Conservation (phyloP, 2,113 vertebrate species). For the Capreolus pygargus region DNA sequence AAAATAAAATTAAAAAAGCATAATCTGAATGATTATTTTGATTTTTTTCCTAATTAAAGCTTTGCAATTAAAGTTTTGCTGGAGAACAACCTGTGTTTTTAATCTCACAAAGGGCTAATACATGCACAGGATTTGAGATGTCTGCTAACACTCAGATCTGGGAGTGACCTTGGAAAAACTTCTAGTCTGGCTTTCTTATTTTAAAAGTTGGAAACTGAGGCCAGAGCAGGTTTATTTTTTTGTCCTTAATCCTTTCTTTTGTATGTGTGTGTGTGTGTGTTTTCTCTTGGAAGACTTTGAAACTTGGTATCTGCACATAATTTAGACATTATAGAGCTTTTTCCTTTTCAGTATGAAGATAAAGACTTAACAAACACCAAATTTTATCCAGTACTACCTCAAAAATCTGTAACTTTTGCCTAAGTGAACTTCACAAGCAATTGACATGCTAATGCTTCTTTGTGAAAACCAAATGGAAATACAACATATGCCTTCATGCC, state of each 20-base stretch:
- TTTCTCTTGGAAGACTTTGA: not conserved
- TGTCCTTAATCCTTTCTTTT: not conserved
- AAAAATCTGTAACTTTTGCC: not conserved
- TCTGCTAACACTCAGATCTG: not conserved
- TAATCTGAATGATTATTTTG: not conserved
- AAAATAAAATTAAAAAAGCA: slow-evolving; percentile 44
- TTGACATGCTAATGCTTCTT: not conserved
- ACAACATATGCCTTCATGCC: not conserved
- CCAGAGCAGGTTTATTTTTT: not conserved
- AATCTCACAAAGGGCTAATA: not conserved
- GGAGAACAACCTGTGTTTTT: not conserved
- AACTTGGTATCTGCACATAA: not conserved
- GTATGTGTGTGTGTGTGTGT: not conserved
- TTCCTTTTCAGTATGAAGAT: not conserved
- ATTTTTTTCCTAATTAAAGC: slow-evolving; percentile 37
- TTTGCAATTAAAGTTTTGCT: not conserved
- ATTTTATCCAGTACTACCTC: not conserved
- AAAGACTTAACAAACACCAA: not conserved
- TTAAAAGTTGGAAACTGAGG: not conserved
- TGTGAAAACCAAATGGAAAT: not conserved
- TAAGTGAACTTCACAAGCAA: not conserved
- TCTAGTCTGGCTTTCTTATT: not conserved
- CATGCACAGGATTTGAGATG: not conserved
- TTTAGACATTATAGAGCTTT: not conserved
- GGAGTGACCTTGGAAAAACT: not conserved